Evolutionary conservation across 2,113 vertebrate genomes (phyloP).

Genomic region (Ctenomys sociabilis): DNA sequence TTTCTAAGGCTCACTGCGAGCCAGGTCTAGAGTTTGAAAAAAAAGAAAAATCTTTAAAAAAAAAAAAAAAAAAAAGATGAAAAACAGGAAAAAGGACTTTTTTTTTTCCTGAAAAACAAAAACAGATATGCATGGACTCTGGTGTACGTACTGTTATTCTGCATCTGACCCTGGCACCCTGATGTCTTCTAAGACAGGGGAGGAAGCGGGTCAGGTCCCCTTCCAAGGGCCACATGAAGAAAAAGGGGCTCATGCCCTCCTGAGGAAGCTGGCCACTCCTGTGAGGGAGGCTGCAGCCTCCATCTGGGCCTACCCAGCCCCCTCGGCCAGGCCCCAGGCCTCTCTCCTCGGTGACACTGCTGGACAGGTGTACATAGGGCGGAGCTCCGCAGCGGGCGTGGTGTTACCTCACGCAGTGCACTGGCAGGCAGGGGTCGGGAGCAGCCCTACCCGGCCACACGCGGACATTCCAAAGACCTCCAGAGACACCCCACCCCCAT

Average conservation of each 20-base stretch:
- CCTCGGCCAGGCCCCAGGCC: conserved; percentile 12
- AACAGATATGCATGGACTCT: conserved; percentile 85
- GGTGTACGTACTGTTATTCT: conserved; percentile 84
- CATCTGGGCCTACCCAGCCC: not conserved
- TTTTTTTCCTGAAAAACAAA: conserved; percentile 63
- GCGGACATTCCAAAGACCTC: conserved; percentile 69
- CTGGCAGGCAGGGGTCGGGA: not conserved
- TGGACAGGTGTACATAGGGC: conserved; percentile 68
- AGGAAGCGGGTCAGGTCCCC: not conserved
- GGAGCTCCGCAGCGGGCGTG: conserved; percentile 77
- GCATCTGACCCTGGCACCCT: conserved; percentile 40
- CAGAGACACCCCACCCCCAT: conserved; percentile 29
- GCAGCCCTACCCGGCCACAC: conserved; percentile 41
- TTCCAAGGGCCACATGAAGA: not conserved
- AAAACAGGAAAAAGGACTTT: conserved; percentile 61
- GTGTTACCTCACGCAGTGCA: conserved; percentile 77
- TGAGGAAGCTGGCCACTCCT: conserved; percentile 74
- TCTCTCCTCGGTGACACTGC: conserved; percentile 43
- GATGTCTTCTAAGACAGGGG: conserved; percentile 3
- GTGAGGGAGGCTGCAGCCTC: conserved; percentile 71
- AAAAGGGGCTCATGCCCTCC: conserved; percentile 68
- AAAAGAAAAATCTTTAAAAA: conserved; percentile 71
- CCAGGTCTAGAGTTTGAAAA: conserved; percentile 78
- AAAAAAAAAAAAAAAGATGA: not conserved
- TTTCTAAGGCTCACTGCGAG: conserved; percentile 68